Base-by-base conservation (phyloP, 1,140 invertebrate species). In the Drosophila sulfurigaster region DNA sequence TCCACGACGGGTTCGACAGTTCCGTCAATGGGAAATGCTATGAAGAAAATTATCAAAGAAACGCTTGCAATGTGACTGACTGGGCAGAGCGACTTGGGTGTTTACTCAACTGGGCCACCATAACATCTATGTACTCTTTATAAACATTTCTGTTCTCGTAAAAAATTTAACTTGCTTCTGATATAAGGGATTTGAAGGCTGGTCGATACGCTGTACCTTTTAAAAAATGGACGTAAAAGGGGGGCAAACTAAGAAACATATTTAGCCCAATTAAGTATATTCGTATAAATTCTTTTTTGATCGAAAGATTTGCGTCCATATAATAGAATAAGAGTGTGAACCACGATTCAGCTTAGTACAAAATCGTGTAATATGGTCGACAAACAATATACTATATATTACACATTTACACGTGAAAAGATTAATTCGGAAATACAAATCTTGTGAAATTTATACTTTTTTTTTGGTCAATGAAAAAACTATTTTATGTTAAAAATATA, bases 1-100 rank as follows among this genome's bases (percentile, higher is more conserved):
- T 96, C 95, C 25, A 95, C 96, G 30, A 94, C 95, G 32, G 96
- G 96, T 38, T 95, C 96, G 30, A 94, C 95, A 13, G 94, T 94
- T 56, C 94, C 95, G 1, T 96, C 96, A 1, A 96, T 97, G 78
- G 96, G 96, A 28, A 97, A 96, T 78, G 97, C 97, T 1, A 96
- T 98, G 94, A 97, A 97, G 85, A 98, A 98, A 93, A 94, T 98
- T 35, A 96, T 98, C 35, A 96, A 96, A 91, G 97, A 97, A 91
- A 97, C 97, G n/a, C 93, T 98, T 25, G 94, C 96, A 43, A 95
- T 96, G 93, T 96, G 94, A 95, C 80, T 79, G 77, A 46, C 16
- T 75, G 46, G 16, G 13, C n/a, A 45, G 11, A 45, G 35, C 32
- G 20, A 52, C 13, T 4, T 45, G 3, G 16, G 28, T 38, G 16